phyloP scores from a whole-genome alignment of 2,888 invertebrate species.

The Drosophila eohydei region DNA sequence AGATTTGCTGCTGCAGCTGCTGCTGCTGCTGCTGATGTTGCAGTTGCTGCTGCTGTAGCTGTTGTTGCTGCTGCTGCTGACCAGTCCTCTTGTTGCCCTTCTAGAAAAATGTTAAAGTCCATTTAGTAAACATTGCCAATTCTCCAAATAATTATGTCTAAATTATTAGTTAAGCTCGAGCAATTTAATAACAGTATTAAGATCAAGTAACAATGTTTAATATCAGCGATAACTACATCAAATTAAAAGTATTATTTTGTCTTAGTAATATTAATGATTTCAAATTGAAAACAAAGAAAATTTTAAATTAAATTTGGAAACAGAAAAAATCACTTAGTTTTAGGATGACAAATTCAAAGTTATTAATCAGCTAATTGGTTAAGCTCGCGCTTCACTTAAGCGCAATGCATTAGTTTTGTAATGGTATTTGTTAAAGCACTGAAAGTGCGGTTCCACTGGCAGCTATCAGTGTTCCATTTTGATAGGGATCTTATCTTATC shows the following conservation, averaged over 20 bases:
- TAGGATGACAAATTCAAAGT: neutral
- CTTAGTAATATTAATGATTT: too few species aligned
- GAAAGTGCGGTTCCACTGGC: conserved; percentile 22
- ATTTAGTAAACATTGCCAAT: neutral
- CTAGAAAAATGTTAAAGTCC: conserved; percentile 55
- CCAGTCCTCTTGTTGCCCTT: conserved; percentile 79
- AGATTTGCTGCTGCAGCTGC: conserved; percentile 80
- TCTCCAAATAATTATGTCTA: neutral
- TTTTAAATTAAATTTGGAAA: too few species aligned
- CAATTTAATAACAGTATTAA: neutral
- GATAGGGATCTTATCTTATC: conserved; percentile 54
- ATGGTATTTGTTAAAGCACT: conserved; percentile 6
- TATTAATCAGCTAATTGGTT: neutral
- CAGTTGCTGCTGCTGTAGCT: conserved; percentile 56
- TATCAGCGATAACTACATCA: too few species aligned
- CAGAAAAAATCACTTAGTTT: too few species aligned
- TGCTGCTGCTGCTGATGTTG: conserved; percentile 59
- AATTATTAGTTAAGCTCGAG: neutral
- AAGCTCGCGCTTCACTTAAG: neutral
- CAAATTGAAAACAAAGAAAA: too few species aligned
- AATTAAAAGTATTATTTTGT: too few species aligned
- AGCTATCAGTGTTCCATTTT: conserved; percentile 42
- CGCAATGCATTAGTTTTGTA: conserved; percentile 12
- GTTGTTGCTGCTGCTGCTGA: conserved; percentile 64
- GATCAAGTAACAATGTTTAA: too few species aligned